Evolutionary conservation across 2,113 vertebrate species (phyloP), one percentile per base, ranked within the genome.

Genomic region (Cryptomyrus ogoouensis): DNA sequence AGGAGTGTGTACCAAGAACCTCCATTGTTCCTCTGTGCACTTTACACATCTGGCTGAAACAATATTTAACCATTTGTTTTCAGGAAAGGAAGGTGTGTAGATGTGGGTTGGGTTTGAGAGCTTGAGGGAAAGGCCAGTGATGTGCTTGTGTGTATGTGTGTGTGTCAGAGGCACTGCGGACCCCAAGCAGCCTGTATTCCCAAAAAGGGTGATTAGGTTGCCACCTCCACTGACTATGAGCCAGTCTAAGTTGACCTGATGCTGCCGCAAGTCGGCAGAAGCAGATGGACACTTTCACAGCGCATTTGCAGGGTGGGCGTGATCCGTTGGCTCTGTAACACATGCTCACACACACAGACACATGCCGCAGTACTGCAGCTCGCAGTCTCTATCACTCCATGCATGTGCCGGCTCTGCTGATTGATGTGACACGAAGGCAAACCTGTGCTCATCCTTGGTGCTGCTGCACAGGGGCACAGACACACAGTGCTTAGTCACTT

Each of bases 131-230:
- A n/a, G 52, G 47, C 85, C 89, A 87, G 87, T 53, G 13, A 46
- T 47, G 42, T 39, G 15, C 17, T 39, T 50, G 83, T 49, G 17
- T 27, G 19, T 85, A 4, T 85, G 47, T 27, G 19, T 85, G 42
- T 50, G 47, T 49, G 3, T 49, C 10, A 86, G 47, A 7, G 19
- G 83, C n/a, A 87, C 52, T 70, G 83, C 8, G 6, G 19, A 21
- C 17, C 31, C 7, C 74, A 42, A 17, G 47, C 8, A 8, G 12
- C 89, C 88, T 42, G 88, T 89, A 17, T 58, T 44, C 15, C 89
- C 7, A 19, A 92, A 89, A 90, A 91, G 31, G 91, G 93, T 92
- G 92, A 91, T 93, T 91, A 93, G 90, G 85, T 93, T 94, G 94
- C 93, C 92, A 92, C 90, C 87, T 90, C 89, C 50, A 93, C 91